Percentiles rank a stretch among this genome's conserved stretches.
Conservation (phyloP, 2,888 invertebrate species). For the Andricus curvator region DNA sequence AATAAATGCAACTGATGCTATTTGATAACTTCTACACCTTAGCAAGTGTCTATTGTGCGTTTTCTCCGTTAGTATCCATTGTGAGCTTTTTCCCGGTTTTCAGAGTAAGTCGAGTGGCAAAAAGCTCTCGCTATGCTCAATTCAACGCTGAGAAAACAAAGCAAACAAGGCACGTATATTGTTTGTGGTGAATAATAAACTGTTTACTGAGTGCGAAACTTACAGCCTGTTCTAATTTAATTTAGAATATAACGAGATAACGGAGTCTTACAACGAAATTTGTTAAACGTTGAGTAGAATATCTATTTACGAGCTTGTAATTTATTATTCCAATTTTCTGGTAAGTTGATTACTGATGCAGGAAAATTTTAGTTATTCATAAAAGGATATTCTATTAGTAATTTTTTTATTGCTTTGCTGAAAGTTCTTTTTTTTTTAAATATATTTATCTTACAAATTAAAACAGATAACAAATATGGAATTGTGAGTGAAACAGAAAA, state of each 20-base stretch:
- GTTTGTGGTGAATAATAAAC: slow-evolving; percentile 21
- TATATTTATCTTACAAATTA: no score
- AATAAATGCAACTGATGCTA: slow-evolving; percentile 29
- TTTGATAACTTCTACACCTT: slow-evolving; percentile 35
- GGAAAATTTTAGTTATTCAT: no score
- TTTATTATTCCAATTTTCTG: no score
- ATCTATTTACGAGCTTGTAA: not conserved
- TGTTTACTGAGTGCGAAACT: not conserved
- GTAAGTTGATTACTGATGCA: no score
- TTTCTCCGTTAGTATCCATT: slow-evolving; percentile 20
- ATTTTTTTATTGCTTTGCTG: no score
- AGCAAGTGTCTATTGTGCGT: slow-evolving; percentile 25
- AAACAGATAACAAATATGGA: no score
- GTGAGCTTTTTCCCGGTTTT: slow-evolving; percentile 1
- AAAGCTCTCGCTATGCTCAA: slow-evolving; percentile 17
- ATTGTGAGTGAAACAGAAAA: no score
- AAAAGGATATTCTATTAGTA: no score
- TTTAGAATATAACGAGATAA: not conserved
- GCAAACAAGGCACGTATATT: not conserved
- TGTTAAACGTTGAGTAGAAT: not conserved
- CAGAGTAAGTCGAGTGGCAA: slow-evolving; percentile 27
- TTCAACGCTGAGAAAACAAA: slow-evolving; percentile 26
- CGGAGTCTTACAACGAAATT: not conserved
- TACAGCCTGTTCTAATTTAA: not conserved
- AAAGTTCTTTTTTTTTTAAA: no score